Percentiles rank a stretch among this genome's conserved stretches.
Evolutionary conservation across 2,113 vertebrate genomes (phyloP).

Genomic region (Chlorodrepanis virens): DNA sequence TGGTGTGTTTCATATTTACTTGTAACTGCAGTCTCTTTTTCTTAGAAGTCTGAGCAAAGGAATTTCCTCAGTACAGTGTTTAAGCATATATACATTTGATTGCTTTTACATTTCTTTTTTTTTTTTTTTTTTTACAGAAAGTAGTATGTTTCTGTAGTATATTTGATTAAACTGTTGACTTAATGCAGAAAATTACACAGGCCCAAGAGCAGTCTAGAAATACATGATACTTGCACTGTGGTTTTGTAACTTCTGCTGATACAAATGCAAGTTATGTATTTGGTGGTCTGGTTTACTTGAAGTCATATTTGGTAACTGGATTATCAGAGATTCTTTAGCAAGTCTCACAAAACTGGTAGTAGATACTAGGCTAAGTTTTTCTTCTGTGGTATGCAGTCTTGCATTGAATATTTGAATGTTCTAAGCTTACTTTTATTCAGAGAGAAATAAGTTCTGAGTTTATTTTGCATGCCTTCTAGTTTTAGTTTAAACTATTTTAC

Average conservation of each 20-base stretch:
- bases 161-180: neutral
- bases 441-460: neutral
- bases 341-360: neutral
- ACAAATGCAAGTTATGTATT: neutral
- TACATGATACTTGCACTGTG: neutral
- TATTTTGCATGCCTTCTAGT: neutral
- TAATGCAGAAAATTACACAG: neutral
- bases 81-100: neutral
- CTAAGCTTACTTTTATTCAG: neutral
- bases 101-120: neutral
- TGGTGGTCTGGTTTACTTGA: neutral
- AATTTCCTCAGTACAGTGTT: neutral
- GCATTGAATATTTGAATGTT: neutral
- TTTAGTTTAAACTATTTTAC: neutral
- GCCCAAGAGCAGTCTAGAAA: neutral
- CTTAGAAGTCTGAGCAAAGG: neutral
- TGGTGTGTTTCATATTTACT: neutral
- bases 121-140: neutral
- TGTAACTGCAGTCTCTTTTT: neutral
- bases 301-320: neutral
- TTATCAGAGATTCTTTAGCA: neutral
- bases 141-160: neutral
- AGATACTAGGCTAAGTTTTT: neutral
- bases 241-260: neutral
- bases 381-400: neutral